phyloP scores from a whole-genome alignment of 2,888 invertebrate genomes.

The Erebia aethiops region DNA sequence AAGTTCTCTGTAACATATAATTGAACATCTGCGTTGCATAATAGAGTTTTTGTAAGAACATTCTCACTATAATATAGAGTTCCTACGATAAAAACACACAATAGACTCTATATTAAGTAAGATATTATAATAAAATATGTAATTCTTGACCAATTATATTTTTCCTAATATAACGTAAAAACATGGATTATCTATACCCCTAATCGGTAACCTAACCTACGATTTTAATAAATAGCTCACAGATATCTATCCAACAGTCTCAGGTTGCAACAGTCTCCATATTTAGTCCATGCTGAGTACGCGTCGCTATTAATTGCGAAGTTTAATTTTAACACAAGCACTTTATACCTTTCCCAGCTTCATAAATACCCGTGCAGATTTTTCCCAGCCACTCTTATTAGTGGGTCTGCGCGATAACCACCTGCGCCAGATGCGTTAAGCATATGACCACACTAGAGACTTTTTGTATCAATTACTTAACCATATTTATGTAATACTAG shows the following conservation, averaged over 20 bases:
- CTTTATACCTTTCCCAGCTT: constrained; percentile 14
- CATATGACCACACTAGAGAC: background rate
- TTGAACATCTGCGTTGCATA: constrained; percentile 10
- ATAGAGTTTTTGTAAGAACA: constrained; percentile 7
- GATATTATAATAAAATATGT: background rate
- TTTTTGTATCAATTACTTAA: no score
- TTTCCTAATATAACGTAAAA: no score
- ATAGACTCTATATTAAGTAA: no score
- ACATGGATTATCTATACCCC: no score
- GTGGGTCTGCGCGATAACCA: constrained; percentile 18
- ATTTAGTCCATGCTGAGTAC: background rate
- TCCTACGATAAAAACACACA: background rate
- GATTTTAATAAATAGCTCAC: no score
- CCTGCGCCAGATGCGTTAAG: constrained; percentile 32
- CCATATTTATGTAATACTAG: no score
- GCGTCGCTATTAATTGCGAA: background rate
- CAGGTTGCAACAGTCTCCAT: background rate
- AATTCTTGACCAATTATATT: background rate
- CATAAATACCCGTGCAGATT: constrained; percentile 17
- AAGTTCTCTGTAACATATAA: constrained; percentile 46
- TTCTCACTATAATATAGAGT: background rate
- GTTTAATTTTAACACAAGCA: constrained; percentile 13
- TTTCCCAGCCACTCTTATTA: constrained; percentile 18
- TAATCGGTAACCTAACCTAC: no score
- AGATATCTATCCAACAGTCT: no score